Evolutionary conservation across 2,113 vertebrate species (phyloP).

Genomic region (Neodon shergylaensis): DNA sequence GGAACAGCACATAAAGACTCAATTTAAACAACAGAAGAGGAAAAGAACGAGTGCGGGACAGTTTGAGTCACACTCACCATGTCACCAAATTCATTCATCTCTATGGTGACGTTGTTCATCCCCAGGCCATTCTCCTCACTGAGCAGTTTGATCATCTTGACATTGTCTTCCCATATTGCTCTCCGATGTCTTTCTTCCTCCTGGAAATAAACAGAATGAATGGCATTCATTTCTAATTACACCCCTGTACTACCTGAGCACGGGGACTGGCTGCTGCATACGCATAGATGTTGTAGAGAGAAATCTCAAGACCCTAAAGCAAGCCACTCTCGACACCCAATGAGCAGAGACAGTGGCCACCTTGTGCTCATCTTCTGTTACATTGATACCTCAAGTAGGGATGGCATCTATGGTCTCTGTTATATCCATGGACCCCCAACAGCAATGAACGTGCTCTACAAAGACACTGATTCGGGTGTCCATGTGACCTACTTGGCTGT

Average conservation of each 20-base stretch:
- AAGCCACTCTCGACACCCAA: background rate
- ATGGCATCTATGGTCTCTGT: background rate
- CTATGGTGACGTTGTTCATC: slow-evolving; percentile 89
- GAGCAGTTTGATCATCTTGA: slow-evolving; percentile 93
- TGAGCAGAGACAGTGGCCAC: background rate
- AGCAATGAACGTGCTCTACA: background rate
- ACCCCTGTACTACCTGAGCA: background rate
- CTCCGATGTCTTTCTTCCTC: slow-evolving; percentile 95
- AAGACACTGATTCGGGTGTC: too few species aligned
- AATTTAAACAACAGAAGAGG: background rate
- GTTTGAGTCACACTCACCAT: slow-evolving; percentile 88
- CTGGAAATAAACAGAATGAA: slow-evolving; percentile 77
- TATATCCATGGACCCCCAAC: background rate
- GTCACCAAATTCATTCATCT: slow-evolving; percentile 97
- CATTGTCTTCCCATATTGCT: slow-evolving; percentile 96
- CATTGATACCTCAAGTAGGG: background rate
- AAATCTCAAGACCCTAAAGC: too few species aligned
- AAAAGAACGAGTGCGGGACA: too few species aligned
- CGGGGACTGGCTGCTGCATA: background rate
- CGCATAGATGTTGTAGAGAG: background rate
- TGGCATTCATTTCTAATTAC: background rate
- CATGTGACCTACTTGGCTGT: slow-evolving; percentile 75
- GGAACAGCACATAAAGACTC: slow-evolving; percentile 9
- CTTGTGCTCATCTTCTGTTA: background rate
- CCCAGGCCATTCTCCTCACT: slow-evolving; percentile 93